These are phyloP conservation scores for Ia io DNA, from an alignment of 2,113 vertebrate species.

Conservation along the genomic window DNA sequence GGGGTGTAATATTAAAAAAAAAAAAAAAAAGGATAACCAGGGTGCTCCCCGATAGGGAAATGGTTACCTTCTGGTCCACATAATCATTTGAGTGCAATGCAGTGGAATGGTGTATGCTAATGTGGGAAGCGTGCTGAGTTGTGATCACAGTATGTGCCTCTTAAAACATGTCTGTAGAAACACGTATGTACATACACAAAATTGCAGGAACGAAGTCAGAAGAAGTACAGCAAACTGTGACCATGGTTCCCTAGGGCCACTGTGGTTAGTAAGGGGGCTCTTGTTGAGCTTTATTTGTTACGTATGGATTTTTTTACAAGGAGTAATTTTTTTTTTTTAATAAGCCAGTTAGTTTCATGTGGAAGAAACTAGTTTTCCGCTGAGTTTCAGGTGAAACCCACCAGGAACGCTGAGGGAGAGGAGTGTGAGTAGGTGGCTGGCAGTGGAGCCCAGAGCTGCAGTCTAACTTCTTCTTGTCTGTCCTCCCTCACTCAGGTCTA, in stretches of 20 bases:
- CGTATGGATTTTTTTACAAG: not conserved
- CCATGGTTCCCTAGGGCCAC: not conserved
- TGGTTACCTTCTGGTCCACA: not conserved
- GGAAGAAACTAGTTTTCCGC: not conserved
- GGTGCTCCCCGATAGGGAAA: not conserved
- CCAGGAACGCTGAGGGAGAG: no score
- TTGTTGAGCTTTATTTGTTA: not conserved
- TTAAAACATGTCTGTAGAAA: not conserved
- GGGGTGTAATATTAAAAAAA: not conserved
- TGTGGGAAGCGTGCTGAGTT: accelerated
- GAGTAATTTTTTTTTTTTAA: not conserved
- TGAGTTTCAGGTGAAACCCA: not conserved
- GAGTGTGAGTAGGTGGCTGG: no score
- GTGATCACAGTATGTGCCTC: accelerated
- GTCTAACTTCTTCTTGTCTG: not conserved
- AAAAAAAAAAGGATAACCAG: no score
- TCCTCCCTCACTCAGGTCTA: no score
- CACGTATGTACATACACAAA: accelerated
- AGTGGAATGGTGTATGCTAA: accelerated
- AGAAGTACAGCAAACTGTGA: accelerated
- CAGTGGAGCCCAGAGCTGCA: not conserved
- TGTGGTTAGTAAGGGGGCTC: no score
- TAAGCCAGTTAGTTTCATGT: not conserved
- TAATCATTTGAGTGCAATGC: accelerated
- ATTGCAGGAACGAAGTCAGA: no score